Conservation (phyloP, 2,113 vertebrate species). For the Strix uralensis region DNA sequence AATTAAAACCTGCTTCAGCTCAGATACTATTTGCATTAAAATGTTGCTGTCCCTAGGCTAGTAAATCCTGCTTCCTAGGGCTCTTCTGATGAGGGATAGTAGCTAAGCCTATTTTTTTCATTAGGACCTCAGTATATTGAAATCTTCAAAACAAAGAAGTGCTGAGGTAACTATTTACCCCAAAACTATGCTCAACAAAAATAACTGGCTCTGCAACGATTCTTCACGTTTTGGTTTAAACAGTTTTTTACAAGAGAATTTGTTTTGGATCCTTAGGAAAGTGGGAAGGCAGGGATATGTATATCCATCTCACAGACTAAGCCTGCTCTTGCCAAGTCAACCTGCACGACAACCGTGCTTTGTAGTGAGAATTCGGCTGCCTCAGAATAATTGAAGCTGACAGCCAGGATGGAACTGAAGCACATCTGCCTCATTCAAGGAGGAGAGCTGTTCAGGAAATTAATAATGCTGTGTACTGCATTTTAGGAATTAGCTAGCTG, state of each 20-base stretch:
- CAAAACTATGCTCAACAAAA: not conserved
- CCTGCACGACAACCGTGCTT: fast-evolving
- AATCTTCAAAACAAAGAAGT: not conserved
- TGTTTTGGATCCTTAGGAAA: not conserved
- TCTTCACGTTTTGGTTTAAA: not conserved
- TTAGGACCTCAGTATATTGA: not conserved
- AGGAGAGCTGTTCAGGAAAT: conserved; percentile 10
- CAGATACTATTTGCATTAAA: not conserved
- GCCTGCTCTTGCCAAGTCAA: not conserved
- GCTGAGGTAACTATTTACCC: not conserved
- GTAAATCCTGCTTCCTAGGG: not conserved
- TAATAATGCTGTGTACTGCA: not conserved
- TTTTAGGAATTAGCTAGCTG: conserved; percentile 7
- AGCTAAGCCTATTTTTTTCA: not conserved
- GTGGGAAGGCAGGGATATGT: not conserved
- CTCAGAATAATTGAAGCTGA: not conserved
- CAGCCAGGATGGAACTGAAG: not conserved
- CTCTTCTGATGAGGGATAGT: not conserved
- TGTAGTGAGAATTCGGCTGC: not conserved
- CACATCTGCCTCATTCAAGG: conserved; percentile 6
- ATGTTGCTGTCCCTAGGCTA: not conserved
- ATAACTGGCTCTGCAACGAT: not conserved
- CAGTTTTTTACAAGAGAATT: not conserved
- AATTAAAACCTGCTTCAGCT: not conserved
- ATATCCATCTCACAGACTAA: not conserved